phyloP scores from a whole-genome alignment of 2,888 invertebrate species.

The Drosophila tanythrix region DNA sequence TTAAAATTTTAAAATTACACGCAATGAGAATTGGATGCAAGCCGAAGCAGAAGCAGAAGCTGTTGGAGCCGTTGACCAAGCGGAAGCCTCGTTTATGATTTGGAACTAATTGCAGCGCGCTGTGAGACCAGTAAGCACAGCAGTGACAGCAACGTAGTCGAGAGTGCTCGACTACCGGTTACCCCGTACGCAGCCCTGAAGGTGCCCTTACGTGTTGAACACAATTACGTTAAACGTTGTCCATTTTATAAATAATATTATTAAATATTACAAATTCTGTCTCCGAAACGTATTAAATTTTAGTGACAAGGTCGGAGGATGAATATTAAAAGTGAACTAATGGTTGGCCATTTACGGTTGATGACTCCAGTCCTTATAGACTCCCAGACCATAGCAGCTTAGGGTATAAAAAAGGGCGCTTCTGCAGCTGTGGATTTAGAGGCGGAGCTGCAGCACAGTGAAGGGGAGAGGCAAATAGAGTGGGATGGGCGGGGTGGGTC shows the following conservation, averaged over 20 bases:
- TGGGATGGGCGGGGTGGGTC: neutral
- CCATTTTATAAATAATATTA: neutral
- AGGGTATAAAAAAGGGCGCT: constrained; percentile 17
- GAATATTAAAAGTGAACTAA: neutral
- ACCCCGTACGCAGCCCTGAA: neutral
- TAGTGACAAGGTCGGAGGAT: too few species aligned
- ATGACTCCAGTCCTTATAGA: neutral
- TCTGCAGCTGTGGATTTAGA: neutral
- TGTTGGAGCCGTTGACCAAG: constrained; percentile 48
- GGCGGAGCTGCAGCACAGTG: neutral
- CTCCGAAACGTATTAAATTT: neutral
- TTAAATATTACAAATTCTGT: neutral
- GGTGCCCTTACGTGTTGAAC: too few species aligned
- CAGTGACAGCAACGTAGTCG: neutral
- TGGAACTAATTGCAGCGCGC: constrained; percentile 74
- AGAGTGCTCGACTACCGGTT: neutral
- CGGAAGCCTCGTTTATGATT: constrained; percentile 76
- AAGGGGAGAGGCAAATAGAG: neutral
- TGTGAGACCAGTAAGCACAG: constrained; percentile 64
- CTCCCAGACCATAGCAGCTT: neutral
- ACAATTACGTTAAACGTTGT: neutral
- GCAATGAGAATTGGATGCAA: constrained; percentile 39
- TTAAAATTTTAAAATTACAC: constrained; percentile 77
- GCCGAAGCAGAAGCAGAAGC: constrained; percentile 1
- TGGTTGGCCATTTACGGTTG: neutral